A percentile compares a stretch with the other conserved stretches of the same genome.
These are phyloP conservation scores for Mesocentrotus franciscanus DNA, from an alignment of 53 echinoderm and acorn worm genomes.

Conservation along the genomic window DNA sequence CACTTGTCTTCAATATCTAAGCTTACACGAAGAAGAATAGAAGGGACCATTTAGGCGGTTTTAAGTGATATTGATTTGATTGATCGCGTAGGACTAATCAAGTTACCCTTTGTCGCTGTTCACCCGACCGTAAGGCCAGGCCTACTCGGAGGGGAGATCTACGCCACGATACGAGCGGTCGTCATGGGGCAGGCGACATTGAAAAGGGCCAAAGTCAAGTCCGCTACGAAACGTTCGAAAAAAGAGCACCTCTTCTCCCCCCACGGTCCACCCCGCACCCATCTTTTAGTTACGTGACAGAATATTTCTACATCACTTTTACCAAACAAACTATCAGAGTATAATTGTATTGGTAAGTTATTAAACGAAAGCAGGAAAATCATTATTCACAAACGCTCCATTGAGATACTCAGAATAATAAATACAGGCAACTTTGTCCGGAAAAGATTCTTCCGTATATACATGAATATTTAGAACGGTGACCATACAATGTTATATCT, in stretches of 20 bases:
- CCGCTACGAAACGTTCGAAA: background rate
- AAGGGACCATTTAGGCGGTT: constrained; percentile 9
- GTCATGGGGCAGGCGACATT: background rate
- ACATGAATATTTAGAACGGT: no score
- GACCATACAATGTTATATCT: background rate
- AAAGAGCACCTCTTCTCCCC: background rate
- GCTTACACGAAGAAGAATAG: constrained; percentile 24
- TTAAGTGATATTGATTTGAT: constrained; percentile 48
- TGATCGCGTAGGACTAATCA: constrained; percentile 45
- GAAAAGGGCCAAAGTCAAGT: background rate
- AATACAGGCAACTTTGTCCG: background rate
- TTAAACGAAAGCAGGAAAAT: background rate
- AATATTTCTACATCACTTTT: background rate
- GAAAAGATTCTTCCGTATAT: background rate
- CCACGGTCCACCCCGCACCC: no score
- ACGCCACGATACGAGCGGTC: background rate
- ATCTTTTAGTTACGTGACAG: no score
- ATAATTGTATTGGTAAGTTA: background rate
- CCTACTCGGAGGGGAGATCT: background rate
- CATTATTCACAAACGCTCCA: background rate
- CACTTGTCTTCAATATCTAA: background rate
- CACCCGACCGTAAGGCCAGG: background rate
- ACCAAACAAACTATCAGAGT: background rate
- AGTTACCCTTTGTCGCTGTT: constrained; percentile 15
- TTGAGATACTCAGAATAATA: background rate